These are phyloP conservation scores for Tenrec ecaudatus DNA, from an alignment of 2,113 vertebrate genomes.

Conservation along the genomic window DNA sequence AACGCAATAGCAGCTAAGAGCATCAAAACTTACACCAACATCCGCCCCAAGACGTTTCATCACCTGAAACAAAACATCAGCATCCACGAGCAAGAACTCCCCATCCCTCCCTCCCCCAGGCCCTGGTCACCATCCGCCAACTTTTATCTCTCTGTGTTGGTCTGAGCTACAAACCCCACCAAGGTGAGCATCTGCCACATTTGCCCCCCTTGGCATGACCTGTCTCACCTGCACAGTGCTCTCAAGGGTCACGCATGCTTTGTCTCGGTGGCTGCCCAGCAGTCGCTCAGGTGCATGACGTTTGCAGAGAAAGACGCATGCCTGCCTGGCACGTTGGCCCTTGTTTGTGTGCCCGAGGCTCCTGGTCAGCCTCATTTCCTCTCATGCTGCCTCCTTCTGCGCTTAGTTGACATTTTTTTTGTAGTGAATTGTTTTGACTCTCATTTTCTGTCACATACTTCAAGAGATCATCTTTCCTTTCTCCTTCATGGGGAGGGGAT, in stretches of 20 bases:
- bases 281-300: not conserved
- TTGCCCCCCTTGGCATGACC: not conserved
- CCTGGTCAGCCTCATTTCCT: not conserved
- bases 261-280: too few species aligned
- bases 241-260: not conserved
- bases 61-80: not conserved
- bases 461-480: not conserved
- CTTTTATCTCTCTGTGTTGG: not conserved
- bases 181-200: not conserved
- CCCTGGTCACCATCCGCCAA: not conserved
- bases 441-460: not conserved
- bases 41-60: not conserved
- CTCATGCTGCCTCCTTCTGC: not conserved
- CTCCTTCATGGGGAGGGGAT: not conserved
- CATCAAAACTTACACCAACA: not conserved
- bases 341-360: not conserved
- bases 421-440: too few species aligned
- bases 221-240: not conserved
- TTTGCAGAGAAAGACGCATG: not conserved
- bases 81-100: not conserved
- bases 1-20: not conserved
- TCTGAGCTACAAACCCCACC: not conserved
- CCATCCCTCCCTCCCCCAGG: not conserved
- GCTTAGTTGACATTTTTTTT: too few species aligned
- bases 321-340: not conserved